phyloP scores from a whole-genome alignment of 2,888 invertebrate species.

The Pteria penguin region DNA sequence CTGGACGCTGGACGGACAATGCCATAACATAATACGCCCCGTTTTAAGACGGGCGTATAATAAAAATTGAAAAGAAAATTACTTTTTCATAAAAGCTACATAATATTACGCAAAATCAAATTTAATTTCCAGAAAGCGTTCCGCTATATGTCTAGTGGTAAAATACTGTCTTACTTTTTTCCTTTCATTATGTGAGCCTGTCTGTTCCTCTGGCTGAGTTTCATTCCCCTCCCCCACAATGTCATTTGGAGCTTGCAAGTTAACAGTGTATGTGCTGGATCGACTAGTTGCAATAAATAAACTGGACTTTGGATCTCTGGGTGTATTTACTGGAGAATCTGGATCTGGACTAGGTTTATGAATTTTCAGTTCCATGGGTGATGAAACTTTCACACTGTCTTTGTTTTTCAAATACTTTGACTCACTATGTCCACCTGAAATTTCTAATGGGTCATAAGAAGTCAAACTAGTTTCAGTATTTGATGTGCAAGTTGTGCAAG shows the following conservation, averaged over 20 bases:
- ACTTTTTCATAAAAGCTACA: too few relatives aligned
- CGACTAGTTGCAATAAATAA: slow-evolving; percentile 49
- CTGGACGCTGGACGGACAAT: too few relatives aligned
- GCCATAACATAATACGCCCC: too few relatives aligned
- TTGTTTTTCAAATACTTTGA: slow-evolving; percentile 64
- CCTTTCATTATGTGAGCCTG: slow-evolving; percentile 60
- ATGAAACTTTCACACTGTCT: slow-evolving; percentile 55
- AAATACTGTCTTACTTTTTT: slow-evolving; percentile 61
- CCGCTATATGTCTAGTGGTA: too few relatives aligned
- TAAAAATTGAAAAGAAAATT: too few relatives aligned
- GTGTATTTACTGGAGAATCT: slow-evolving; percentile 52
- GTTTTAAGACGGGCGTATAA: too few relatives aligned
- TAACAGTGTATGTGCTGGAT: slow-evolving; percentile 62
- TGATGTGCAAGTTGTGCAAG: slow-evolving; percentile 4
- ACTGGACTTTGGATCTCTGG: slow-evolving; percentile 46
- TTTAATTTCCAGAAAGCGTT: too few relatives aligned
- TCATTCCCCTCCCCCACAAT: background rate
- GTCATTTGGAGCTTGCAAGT: slow-evolving; percentile 56
- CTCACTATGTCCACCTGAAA: slow-evolving; percentile 45
- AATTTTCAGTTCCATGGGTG: slow-evolving; percentile 46
- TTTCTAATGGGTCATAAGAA: slow-evolving; percentile 15
- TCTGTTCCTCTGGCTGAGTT: slow-evolving; percentile 24
- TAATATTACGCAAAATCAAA: too few relatives aligned
- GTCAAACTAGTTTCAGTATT: slow-evolving; percentile 5
- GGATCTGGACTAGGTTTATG: slow-evolving; percentile 28